These are phyloP conservation scores for Thymelicus lineola DNA, from an alignment of 2,888 invertebrate genomes.

Conservation along the genomic window DNA sequence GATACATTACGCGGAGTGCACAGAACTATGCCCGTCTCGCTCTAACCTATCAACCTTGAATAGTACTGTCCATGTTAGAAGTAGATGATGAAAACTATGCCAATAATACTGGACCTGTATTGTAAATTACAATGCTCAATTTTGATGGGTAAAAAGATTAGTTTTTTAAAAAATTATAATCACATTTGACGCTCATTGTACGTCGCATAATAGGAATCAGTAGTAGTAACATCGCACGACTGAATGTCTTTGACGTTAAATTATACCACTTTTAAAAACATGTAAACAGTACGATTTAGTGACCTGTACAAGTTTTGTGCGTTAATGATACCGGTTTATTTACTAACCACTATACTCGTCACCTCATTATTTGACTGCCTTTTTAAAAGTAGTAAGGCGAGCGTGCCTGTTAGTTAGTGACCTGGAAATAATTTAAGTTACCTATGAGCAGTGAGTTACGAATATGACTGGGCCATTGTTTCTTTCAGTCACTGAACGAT, in stretches of 20 bases:
- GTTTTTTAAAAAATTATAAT: too few species aligned
- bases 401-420: slow-evolving; percentile 1
- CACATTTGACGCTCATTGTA: too few species aligned
- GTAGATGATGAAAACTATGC: not conserved
- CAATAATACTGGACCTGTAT: too few species aligned
- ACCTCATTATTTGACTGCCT: not conserved
- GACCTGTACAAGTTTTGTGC: not conserved
- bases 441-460: not conserved
- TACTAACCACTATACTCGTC: not conserved
- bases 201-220: too few species aligned
- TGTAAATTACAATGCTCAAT: too few species aligned
- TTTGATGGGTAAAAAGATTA: too few species aligned
- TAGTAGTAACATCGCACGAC: not conserved
- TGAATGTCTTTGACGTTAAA: slow-evolving; percentile 7
- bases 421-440: not conserved
- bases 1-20: slow-evolving; percentile 51
- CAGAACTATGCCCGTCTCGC: slow-evolving; percentile 51
- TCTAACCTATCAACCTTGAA: slow-evolving; percentile 53
- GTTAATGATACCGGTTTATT: slow-evolving; percentile 3
- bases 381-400: slow-evolving; percentile 4
- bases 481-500: not conserved
- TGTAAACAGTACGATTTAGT: slow-evolving; percentile 15
- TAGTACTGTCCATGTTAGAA: slow-evolving; percentile 33
- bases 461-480: too few species aligned
- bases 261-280: slow-evolving; percentile 9